Conservation (phyloP, 2,797 vertebrate species). For the Neostethus bicornis region DNA sequence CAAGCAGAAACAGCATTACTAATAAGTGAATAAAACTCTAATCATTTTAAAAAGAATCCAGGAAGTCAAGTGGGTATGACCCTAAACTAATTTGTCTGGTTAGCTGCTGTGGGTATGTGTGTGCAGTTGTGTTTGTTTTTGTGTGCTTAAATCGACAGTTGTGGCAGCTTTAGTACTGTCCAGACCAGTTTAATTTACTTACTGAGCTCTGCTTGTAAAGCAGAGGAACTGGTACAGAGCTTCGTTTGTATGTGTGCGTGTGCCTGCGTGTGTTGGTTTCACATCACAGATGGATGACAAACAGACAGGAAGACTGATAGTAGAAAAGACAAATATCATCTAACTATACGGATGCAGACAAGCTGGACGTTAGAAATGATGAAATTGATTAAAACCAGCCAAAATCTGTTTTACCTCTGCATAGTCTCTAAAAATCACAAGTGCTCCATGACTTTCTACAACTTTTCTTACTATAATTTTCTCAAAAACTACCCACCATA, state of each 20-base stretch:
- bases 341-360: slow-evolving; percentile 41
- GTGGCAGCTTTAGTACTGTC: slow-evolving; percentile 64
- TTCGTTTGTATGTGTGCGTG: slow-evolving; percentile 32
- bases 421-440: too few species aligned
- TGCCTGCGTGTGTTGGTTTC: slow-evolving; percentile 44
- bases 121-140: slow-evolving; percentile 2
- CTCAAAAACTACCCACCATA: too few species aligned
- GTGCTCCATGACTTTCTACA: too few species aligned
- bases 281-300: slow-evolving; percentile 55
- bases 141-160: slow-evolving; percentile 40
- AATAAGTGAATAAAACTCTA: not conserved
- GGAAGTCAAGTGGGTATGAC: slow-evolving; percentile 8
- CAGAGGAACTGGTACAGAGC: slow-evolving; percentile 59
- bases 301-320: slow-evolving; percentile 31
- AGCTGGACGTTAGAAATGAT: slow-evolving; percentile 21
- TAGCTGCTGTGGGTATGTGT: slow-evolving; percentile 3
- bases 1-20: not conserved
- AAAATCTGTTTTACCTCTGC: too few species aligned
- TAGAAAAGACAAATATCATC: slow-evolving; percentile 44
- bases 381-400: slow-evolving; percentile 23
- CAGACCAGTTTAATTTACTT: slow-evolving; percentile 71
- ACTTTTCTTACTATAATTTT: too few species aligned
- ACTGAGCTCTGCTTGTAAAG: slow-evolving; percentile 61
- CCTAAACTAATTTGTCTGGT: not conserved
- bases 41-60: slow-evolving; percentile 1